A percentile compares a stretch with the other conserved stretches of the same genome.
Conservation (phyloP, 2,797 vertebrate species). For the Centropyge bicolor region DNA sequence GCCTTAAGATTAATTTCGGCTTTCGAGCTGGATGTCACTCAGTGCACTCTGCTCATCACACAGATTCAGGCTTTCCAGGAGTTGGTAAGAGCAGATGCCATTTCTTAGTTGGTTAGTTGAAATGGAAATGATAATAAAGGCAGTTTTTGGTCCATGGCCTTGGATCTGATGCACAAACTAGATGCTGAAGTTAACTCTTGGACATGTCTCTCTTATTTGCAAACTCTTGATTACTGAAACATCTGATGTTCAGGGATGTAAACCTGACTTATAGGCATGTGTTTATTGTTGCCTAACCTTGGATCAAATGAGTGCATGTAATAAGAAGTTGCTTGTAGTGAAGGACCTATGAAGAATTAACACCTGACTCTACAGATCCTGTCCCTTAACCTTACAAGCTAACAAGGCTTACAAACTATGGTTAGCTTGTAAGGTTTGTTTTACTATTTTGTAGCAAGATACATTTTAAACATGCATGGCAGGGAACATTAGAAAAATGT, state of each 20-base stretch:
- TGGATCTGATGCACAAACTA: constrained; percentile 30
- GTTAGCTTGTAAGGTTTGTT: neutral
- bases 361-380: neutral
- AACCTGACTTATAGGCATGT: too few species aligned
- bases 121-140: constrained; percentile 48
- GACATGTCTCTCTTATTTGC: too few species aligned
- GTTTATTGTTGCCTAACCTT: too few species aligned
- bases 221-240: too few species aligned
- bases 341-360: neutral
- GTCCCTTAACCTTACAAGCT: neutral
- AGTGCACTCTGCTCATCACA: constrained; percentile 43
- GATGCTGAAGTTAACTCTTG: too few species aligned
- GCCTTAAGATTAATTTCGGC: constrained; percentile 44
- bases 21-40: constrained; percentile 36
- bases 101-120: constrained; percentile 32
- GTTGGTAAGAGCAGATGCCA: constrained; percentile 28
- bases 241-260: too few species aligned
- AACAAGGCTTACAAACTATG: too few species aligned
- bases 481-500: too few species aligned
- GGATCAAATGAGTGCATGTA: neutral
- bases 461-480: too few species aligned
- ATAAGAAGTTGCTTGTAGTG: neutral
- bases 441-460: too few species aligned
- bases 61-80: constrained; percentile 31
- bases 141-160: constrained; percentile 31